Evolutionary conservation across 1,140 invertebrate genomes (phyloP).

Genomic region (Phymastichus coffea): DNA sequence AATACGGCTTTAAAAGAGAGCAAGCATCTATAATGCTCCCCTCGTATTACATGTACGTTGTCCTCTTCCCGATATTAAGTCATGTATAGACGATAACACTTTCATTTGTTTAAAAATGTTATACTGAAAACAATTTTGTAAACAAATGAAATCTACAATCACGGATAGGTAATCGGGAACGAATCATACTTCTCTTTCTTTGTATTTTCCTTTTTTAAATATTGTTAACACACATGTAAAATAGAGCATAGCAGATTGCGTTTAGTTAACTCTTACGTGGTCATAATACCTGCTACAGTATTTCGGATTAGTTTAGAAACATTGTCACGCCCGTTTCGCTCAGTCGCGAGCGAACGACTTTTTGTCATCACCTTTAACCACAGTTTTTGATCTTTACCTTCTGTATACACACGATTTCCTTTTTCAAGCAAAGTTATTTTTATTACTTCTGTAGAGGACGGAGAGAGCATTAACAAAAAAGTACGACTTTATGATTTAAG

Average conservation of each 20-base stretch:
- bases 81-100: constrained; percentile 23
- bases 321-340: constrained; percentile 31
- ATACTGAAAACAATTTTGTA: too few relatives aligned
- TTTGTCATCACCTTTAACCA: constrained; percentile 19
- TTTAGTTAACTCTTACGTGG: constrained; percentile 50
- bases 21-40: constrained; percentile 3
- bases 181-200: constrained; percentile 25
- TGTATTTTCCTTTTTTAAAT: constrained; percentile 9
- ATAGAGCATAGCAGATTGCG: constrained; percentile 48
- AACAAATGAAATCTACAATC: too few relatives aligned
- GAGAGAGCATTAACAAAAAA: constrained; percentile 6
- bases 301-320: constrained; percentile 54
- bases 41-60: constrained; percentile 14
- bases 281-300: constrained; percentile 57
- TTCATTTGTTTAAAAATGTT: constrained; percentile 26
- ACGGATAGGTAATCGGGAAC: constrained; percentile 19
- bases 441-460: constrained; percentile 22
- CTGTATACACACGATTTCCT: constrained; percentile 14
- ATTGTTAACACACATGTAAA: constrained; percentile 41
- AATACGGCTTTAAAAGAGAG: not conserved
- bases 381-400: constrained; percentile 20
- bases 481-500: constrained; percentile 13
- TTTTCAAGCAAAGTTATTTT: constrained; percentile 12
- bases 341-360: constrained; percentile 17
- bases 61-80: constrained; percentile 23